A percentile compares a stretch with the other conserved stretches of the same genome.
phyloP scores from a whole-genome alignment of 1,140 invertebrate genomes.

The Phthorimaea operculella region DNA sequence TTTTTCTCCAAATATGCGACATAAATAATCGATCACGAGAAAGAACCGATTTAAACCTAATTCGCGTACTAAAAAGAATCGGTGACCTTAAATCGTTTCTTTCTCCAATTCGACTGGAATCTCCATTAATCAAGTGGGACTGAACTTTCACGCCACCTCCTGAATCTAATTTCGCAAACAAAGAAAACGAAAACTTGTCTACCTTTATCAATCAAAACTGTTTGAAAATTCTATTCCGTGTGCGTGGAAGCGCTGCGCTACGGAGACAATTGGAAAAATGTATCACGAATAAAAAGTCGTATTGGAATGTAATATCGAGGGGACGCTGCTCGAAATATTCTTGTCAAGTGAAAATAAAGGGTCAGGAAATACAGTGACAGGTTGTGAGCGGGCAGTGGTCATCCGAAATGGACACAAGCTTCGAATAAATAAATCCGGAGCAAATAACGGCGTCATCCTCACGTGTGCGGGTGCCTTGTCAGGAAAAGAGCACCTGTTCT shows the following conservation, averaged over 20 bases:
- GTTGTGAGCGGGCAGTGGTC: constrained; percentile 59
- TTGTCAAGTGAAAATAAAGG: constrained; percentile 66
- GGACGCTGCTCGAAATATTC: constrained; percentile 54
- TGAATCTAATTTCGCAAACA: constrained; percentile 67
- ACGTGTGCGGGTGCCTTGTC: constrained; percentile 32
- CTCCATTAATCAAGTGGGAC: constrained; percentile 66
- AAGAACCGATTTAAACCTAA: constrained; percentile 19
- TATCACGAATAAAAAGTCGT: constrained; percentile 66
- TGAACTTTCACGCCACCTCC: constrained; percentile 61
- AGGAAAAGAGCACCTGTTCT: constrained; percentile 34
- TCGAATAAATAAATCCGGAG: constrained; percentile 60
- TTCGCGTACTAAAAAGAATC: constrained; percentile 47
- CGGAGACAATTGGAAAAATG: constrained; percentile 66
- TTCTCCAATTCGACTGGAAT: constrained; percentile 43
- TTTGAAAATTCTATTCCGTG: constrained; percentile 66
- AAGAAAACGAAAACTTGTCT: constrained; percentile 65
- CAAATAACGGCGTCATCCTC: constrained; percentile 51
- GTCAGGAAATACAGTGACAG: constrained; percentile 60
- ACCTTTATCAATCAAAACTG: constrained; percentile 67
- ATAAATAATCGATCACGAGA: constrained; percentile 13
- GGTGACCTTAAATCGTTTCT: constrained; percentile 45
- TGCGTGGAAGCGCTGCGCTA: constrained; percentile 50
- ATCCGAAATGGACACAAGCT: constrained; percentile 55
- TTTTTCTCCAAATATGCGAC: constrained; percentile 46
- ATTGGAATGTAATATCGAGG: constrained; percentile 63